Base-by-base conservation (phyloP, 2,888 invertebrate species). In the Chrysotoxum bicinctum region DNA sequence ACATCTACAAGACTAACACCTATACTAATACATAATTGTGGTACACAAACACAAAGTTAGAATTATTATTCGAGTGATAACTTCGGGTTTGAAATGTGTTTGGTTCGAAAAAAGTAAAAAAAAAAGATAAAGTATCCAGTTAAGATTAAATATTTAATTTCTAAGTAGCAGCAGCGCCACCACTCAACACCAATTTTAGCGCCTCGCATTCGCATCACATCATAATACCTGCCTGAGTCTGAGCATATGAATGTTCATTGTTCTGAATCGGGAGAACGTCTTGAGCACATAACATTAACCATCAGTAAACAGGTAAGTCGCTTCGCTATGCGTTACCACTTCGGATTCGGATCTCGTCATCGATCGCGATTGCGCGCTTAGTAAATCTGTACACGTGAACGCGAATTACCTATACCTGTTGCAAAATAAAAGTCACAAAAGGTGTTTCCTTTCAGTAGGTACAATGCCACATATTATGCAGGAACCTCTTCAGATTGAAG, bases 71-170 rank as follows among this genome's bases (percentile, higher is more conserved):
- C 60, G 43, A 81, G 81, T 85, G 85, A 85, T 85, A 85, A 85
- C 68, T 73, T 85, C 69, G 60, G 60, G 73, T 81, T 76, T 77
- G 85, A 80, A 80, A 81, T 85, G 85, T 81, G 72, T 77, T 73
- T 76, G 68, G 56, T 81, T 85, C 48, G 35, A 80, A 72, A 62
- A 72, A 85, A 72, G 43, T 77, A 76, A 73, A 43, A 77, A 77
- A 26, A 84, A 70, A 76, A 75, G 72, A 74, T 79, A 80, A 80
- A 85, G 60, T 80, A 76, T 76, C 81, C 76, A 77, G 73, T 69
- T 81, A 35, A 81, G 62, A 70, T 73, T 75, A 50, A 64, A 80
- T 58, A 80, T 68, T 75, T 52, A 58, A 75, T 54, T 80, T 70
- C 21, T 58, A 45, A 43, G 45, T 50, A 58, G 50, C 48, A 69